Conservation (phyloP, 2,888 invertebrate genomes). For the Acronicta leporina region DNA sequence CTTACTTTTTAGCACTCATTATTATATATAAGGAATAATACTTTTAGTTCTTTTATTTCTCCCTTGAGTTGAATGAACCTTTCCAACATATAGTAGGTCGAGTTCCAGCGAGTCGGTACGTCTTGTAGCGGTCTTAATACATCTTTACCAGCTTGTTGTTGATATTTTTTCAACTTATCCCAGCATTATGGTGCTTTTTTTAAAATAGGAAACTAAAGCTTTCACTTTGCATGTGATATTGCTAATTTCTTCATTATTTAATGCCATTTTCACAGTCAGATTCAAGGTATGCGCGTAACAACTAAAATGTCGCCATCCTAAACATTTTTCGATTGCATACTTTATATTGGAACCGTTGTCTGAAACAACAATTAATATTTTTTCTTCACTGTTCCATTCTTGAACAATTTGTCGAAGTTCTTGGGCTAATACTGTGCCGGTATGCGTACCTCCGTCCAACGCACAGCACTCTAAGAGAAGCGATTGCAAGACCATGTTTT, state of each 20-base stretch:
- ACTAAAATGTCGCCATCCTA: slow-evolving; percentile 27
- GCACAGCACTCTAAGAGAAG: not conserved
- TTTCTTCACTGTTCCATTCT: slow-evolving; percentile 15
- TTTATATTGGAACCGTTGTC: slow-evolving; percentile 27
- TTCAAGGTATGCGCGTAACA: too few species aligned
- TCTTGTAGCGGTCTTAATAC: slow-evolving; percentile 25
- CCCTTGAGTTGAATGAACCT: slow-evolving; percentile 23
- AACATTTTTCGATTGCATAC: slow-evolving; percentile 22
- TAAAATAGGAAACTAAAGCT: slow-evolving; percentile 16
- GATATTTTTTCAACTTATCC: slow-evolving; percentile 20
- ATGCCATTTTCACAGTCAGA: too few species aligned
- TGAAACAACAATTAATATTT: slow-evolving; percentile 18
- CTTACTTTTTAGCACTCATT: too few species aligned
- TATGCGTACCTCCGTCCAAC: slow-evolving; percentile 8
- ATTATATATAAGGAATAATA: too few species aligned
- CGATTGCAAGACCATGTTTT: slow-evolving; percentile 3
- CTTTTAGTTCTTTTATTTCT: too few species aligned
- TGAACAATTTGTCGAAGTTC: slow-evolving; percentile 14
- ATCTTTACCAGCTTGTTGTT: slow-evolving; percentile 18
- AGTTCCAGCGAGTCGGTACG: slow-evolving; percentile 32
- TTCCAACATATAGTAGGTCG: slow-evolving; percentile 32
- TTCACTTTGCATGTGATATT: too few species aligned
- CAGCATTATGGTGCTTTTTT: slow-evolving; percentile 20
- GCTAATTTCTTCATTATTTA: too few species aligned
- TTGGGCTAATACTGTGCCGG: slow-evolving; percentile 12